Conservation (phyloP, 1,140 invertebrate species). For the Bathynomus jamesi region DNA sequence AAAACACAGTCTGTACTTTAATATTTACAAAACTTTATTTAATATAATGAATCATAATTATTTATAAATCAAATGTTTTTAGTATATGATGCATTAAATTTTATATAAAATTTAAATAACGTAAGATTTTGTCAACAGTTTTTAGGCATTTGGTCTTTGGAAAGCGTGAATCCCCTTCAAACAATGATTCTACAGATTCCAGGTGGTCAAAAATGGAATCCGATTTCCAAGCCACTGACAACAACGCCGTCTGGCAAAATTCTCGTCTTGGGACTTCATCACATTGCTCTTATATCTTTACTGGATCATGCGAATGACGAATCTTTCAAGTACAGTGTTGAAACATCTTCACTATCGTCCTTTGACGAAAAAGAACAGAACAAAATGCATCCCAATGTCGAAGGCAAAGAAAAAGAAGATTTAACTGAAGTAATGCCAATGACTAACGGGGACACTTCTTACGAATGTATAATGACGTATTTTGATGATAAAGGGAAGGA, state of each 20-base stretch:
- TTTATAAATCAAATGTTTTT: too few species aligned
- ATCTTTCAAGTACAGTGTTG: background rate
- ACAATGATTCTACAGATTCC: background rate
- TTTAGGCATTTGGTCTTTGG: background rate
- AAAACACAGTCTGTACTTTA: too few species aligned
- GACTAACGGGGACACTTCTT: background rate
- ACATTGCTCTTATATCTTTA: background rate
- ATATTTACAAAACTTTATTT: too few species aligned
- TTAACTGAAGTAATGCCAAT: background rate
- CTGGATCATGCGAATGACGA: background rate
- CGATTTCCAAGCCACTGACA: background rate
- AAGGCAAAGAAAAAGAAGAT: background rate
- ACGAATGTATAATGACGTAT: too few species aligned
- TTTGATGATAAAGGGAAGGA: background rate
- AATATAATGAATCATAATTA: too few species aligned
- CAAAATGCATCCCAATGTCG: background rate
- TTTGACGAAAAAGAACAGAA: too few species aligned
- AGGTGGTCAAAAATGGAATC: background rate
- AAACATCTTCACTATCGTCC: background rate
- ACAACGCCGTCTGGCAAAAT: background rate
- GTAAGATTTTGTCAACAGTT: too few species aligned
- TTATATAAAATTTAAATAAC: too few species aligned
- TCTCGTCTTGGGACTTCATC: background rate
- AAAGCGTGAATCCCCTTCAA: background rate
- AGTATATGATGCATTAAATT: too few species aligned